These are phyloP conservation scores for Danionella cerebrum DNA, from an alignment of 2,113 vertebrate species.

Conservation along the genomic window DNA sequence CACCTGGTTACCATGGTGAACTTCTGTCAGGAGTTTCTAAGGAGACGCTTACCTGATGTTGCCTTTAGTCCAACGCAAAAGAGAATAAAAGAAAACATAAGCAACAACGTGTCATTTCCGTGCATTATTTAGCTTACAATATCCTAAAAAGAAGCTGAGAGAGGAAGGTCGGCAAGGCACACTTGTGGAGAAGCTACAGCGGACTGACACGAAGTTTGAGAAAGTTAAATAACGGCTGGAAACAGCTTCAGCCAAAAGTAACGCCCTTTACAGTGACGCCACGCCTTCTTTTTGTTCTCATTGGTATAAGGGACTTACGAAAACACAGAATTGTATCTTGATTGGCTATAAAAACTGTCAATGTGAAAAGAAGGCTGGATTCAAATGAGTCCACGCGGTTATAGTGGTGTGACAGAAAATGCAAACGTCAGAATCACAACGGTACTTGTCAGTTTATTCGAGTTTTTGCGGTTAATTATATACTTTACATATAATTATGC, in stretches of 20 bases:
- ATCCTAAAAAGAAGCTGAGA: neutral
- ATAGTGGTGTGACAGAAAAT: neutral
- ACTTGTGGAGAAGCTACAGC: constrained; percentile 24
- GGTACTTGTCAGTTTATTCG: too few relatives aligned
- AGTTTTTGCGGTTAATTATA: too few relatives aligned
- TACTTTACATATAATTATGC: too few relatives aligned
- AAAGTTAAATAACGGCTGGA: constrained; percentile 64
- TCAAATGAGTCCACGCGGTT: constrained; percentile 81
- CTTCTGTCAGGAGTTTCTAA: constrained; percentile 3
- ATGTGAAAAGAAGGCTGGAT: constrained; percentile 50
- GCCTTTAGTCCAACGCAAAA: constrained; percentile 51
- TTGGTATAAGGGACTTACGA: constrained; percentile 32
- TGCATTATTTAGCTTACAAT: constrained; percentile 60
- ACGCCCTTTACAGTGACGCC: constrained; percentile 46
- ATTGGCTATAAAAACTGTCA: constrained; percentile 40
- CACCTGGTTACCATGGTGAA: neutral
- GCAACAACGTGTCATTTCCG: constrained; percentile 54
- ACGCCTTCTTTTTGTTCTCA: constrained; percentile 7
- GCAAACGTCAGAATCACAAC: too few relatives aligned
- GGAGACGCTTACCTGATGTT: constrained; percentile 46
- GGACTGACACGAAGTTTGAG: constrained; percentile 50
- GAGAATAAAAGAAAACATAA: constrained; percentile 59
- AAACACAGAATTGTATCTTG: neutral
- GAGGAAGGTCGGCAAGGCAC: constrained; percentile 8
- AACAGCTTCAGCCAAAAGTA: constrained; percentile 60